These are phyloP conservation scores for Nemopilema nomurai DNA, from an alignment of 30 jellyfish, hydroid and myxozoan genomes.

Conservation along the genomic window DNA sequence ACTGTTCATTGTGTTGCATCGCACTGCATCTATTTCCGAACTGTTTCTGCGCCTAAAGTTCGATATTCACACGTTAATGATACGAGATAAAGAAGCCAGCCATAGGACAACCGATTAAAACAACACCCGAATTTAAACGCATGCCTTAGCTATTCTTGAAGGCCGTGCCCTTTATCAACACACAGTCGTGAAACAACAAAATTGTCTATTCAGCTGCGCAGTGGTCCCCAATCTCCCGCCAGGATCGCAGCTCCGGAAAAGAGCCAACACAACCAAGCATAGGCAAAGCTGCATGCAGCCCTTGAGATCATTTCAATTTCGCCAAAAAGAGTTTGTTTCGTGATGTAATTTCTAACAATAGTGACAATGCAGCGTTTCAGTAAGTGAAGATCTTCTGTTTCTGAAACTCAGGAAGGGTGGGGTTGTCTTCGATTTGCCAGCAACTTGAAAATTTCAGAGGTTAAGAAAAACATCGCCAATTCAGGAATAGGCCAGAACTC, in stretches of 20 bases:
- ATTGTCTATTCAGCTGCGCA: background rate
- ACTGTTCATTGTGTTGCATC: background rate
- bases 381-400: no score
- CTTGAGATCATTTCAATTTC: background rate
- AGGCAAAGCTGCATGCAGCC: background rate
- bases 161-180: background rate
- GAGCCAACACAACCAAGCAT: background rate
- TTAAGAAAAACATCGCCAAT: no score
- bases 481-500: no score
- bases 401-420: no score
- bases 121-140: background rate
- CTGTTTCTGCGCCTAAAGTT: background rate
- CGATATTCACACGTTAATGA: background rate
- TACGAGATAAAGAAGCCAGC: background rate
- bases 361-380: no score
- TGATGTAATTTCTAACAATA: background rate
- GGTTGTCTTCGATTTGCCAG: no score
- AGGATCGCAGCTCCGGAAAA: background rate
- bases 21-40: background rate
- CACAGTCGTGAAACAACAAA: background rate
- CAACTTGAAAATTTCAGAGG: no score
- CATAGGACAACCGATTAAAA: background rate
- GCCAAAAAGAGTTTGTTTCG: no score
- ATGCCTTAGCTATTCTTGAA: background rate
- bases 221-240: background rate